Percentiles rank a stretch among this genome's conserved stretches.
Conservation (phyloP, 2,888 invertebrate species). For the Chironomus riparius region DNA sequence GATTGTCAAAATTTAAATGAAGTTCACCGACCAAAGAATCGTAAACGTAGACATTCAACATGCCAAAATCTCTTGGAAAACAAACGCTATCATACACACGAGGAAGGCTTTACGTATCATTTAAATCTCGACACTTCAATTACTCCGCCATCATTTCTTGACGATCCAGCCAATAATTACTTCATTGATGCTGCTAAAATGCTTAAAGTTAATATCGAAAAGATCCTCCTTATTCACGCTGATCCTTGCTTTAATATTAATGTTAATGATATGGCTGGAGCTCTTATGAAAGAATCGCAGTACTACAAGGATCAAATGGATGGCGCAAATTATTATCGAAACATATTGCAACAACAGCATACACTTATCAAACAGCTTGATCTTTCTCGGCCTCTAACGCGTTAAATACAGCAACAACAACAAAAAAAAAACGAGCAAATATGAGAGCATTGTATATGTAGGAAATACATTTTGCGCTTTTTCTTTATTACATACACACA, state of each 20-base stretch:
- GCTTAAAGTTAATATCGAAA: conserved; percentile 20
- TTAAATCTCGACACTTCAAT: not conserved
- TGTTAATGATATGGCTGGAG: no score
- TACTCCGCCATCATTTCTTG: not conserved
- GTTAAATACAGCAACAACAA: no score
- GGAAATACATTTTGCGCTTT: no score
- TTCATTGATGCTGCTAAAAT: conserved; percentile 14
- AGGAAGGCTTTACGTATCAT: not conserved
- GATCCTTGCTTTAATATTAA: not conserved
- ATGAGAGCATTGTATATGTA: not conserved
- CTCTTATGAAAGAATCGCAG: not conserved
- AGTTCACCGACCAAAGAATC: conserved; percentile 38
- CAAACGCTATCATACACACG: not conserved
- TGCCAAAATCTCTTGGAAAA: conserved; percentile 35
- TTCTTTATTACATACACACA: not conserved
- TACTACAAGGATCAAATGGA: not conserved
- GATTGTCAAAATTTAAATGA: not conserved
- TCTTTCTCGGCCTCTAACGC: conserved; percentile 19
- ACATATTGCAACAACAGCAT: conserved; percentile 20
- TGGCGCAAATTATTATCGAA: conserved; percentile 22
- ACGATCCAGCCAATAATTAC: not conserved
- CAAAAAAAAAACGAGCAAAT: not conserved
- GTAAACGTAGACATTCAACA: conserved; percentile 51
- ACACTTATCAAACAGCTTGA: conserved; percentile 22
- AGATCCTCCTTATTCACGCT: not conserved